Evolutionary conservation across 2,888 invertebrate genomes (phyloP).

Genomic region (Horisme vitalbata): DNA sequence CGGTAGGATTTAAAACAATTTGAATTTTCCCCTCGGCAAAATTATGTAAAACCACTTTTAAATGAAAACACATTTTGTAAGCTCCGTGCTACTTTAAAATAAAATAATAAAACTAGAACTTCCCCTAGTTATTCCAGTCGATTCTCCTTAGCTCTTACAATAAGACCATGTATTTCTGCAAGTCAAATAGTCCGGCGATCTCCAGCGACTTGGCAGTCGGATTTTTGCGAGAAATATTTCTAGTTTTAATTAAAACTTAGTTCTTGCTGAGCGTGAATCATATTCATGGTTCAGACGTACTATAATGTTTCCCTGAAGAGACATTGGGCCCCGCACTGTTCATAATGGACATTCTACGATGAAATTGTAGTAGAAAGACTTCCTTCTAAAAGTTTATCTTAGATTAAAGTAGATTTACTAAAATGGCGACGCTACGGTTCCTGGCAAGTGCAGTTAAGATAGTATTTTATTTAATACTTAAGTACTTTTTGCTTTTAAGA

Average conservation of each 20-base stretch:
- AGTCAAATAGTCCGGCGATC: constrained; percentile 38
- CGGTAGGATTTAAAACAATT: constrained; percentile 7
- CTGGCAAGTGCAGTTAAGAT: constrained; percentile 6
- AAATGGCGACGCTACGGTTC: constrained; percentile 19
- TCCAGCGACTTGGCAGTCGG: constrained; percentile 29
- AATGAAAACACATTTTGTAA: constrained; percentile 25
- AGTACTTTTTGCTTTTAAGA: no score
- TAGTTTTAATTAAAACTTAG: constrained; percentile 72
- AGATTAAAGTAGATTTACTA: constrained; percentile 28
- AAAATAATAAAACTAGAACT: constrained; percentile 29
- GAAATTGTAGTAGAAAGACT: constrained; percentile 41
- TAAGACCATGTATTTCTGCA: constrained; percentile 35
- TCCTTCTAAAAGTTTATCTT: constrained; percentile 34
- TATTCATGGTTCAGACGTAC: constrained; percentile 51
- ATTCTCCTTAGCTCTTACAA: constrained; percentile 35
- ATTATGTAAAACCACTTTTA: constrained; percentile 23
- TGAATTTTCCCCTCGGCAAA: constrained; percentile 6
- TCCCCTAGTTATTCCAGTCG: constrained; percentile 29
- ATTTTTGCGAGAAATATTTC: constrained; percentile 54
- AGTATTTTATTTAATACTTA: constrained; percentile 5
- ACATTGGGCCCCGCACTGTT: constrained; percentile 49
- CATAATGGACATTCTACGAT: constrained; percentile 46
- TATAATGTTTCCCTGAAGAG: constrained; percentile 58
- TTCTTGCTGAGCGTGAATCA: constrained; percentile 56
- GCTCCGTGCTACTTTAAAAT: constrained; percentile 22